Conservation (phyloP, 1,140 invertebrate genomes). For the Ceratosolen solmsi region DNA sequence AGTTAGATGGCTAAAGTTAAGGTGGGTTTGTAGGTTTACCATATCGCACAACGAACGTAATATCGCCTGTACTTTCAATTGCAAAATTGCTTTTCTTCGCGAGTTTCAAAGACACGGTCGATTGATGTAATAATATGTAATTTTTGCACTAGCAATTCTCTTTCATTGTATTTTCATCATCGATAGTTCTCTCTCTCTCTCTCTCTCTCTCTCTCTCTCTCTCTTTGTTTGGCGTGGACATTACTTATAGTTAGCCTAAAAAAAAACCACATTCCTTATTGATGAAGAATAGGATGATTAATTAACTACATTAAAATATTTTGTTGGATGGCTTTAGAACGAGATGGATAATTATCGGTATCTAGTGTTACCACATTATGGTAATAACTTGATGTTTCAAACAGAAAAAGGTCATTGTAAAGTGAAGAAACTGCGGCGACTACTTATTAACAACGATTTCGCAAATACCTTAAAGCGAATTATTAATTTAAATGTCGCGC, state of each 20-base stretch:
- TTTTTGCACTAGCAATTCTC: not conserved
- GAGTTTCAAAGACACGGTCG: not conserved
- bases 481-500: too few relatives aligned
- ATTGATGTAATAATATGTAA: not conserved
- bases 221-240: not conserved
- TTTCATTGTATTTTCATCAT: not conserved
- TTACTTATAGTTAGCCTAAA: not conserved
- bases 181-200: too few relatives aligned
- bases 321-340: not conserved
- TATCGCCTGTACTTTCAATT: conserved; percentile 11
- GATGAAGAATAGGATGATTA: not conserved
- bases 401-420: too few relatives aligned
- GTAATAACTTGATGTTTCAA: not conserved
- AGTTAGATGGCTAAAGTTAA: not conserved
- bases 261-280: not conserved
- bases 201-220: too few relatives aligned
- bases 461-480: not conserved
- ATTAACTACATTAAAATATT: not conserved
- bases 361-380: not conserved
- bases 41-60: not conserved
- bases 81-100: not conserved
- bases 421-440: too few relatives aligned
- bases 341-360: not conserved
- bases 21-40: not conserved
- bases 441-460: not conserved